phyloP scores from a whole-genome alignment of 2,888 invertebrate genomes.

The Andrena camellia region DNA sequence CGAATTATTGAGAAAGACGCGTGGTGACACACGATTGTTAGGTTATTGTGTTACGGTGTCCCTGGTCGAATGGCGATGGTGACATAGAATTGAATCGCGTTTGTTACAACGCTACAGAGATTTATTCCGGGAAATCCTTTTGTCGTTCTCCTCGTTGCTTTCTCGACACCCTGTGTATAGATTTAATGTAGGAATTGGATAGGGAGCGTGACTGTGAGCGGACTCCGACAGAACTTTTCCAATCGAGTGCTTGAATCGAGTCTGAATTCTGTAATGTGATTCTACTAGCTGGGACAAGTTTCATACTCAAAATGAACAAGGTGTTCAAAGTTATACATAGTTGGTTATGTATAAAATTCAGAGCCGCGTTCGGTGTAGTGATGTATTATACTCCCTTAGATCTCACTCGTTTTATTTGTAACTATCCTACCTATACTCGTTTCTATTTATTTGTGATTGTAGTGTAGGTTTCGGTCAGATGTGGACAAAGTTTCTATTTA shows the following conservation, averaged over 20 bases:
- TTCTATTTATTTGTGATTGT: slow-evolving; percentile 16
- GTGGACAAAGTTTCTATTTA: too few species aligned
- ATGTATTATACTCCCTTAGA: slow-evolving; percentile 3
- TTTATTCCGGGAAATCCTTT: slow-evolving; percentile 47
- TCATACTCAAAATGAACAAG: not conserved
- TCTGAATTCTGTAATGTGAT: not conserved
- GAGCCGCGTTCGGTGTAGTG: not conserved
- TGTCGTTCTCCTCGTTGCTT: slow-evolving; percentile 34
- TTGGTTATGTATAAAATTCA: slow-evolving; percentile 1
- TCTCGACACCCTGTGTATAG: slow-evolving; percentile 57
- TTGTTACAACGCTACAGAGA: slow-evolving; percentile 51
- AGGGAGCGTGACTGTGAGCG: not conserved
- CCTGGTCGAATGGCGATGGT: slow-evolving; percentile 38
- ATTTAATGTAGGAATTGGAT: slow-evolving; percentile 58
- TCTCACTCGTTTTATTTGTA: not conserved
- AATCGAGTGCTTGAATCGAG: slow-evolving; percentile 12
- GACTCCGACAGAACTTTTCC: slow-evolving; percentile 3
- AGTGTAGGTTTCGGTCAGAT: not conserved
- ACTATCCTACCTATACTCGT: not conserved
- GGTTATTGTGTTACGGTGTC: slow-evolving; percentile 56
- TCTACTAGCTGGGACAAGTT: not conserved
- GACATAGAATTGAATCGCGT: slow-evolving; percentile 39
- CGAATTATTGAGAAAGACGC: slow-evolving; percentile 54
- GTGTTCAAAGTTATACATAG: not conserved
- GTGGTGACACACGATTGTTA: slow-evolving; percentile 67